Evolutionary conservation across 2,113 vertebrate genomes (phyloP).

Genomic region (Sprattus sprattus): DNA sequence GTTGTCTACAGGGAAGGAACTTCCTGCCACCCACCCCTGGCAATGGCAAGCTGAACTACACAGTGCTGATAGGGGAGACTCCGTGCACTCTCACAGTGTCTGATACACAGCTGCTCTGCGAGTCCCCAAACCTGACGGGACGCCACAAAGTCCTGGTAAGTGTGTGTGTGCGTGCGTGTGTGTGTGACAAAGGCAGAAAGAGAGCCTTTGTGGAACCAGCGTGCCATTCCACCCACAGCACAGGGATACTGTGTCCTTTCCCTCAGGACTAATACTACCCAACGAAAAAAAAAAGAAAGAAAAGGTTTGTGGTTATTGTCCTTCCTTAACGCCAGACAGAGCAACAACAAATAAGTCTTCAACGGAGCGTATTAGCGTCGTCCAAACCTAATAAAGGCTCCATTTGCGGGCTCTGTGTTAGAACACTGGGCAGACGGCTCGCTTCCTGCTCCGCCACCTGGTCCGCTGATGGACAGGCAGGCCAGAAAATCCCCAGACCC

Average conservation of each 20-base stretch:
- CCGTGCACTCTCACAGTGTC: slow-evolving; percentile 91
- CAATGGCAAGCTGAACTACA: slow-evolving; percentile 94
- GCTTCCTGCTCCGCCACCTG: slow-evolving; percentile 55
- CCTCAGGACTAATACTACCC: slow-evolving; percentile 52
- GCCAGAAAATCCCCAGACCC: slow-evolving; percentile 45
- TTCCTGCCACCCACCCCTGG: slow-evolving; percentile 88
- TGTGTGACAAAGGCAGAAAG: slow-evolving; percentile 38
- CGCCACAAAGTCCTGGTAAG: slow-evolving; percentile 96
- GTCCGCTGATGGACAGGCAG: slow-evolving; percentile 32
- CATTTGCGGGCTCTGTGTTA: slow-evolving; percentile 62
- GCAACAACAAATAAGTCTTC: slow-evolving; percentile 61
- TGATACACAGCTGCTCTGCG: slow-evolving; percentile 93
- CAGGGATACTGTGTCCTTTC: slow-evolving; percentile 43
- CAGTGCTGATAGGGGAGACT: slow-evolving; percentile 91
- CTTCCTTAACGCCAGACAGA: slow-evolving; percentile 54
- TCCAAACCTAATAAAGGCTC: slow-evolving; percentile 63
- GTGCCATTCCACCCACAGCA: not conserved
- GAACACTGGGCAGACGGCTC: slow-evolving; percentile 50
- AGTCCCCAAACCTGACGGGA: slow-evolving; percentile 92
- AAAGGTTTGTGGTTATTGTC: slow-evolving; percentile 55
- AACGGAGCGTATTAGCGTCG: slow-evolving; percentile 58
- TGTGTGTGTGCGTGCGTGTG: slow-evolving; percentile 15
- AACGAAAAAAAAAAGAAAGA: not conserved
- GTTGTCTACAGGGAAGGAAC: slow-evolving; percentile 82
- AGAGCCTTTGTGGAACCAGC: not conserved